Evolutionary conservation across 2,113 vertebrate species (phyloP), one percentile per base, ranked within the genome.

Genomic region (Colinus virginianus): DNA sequence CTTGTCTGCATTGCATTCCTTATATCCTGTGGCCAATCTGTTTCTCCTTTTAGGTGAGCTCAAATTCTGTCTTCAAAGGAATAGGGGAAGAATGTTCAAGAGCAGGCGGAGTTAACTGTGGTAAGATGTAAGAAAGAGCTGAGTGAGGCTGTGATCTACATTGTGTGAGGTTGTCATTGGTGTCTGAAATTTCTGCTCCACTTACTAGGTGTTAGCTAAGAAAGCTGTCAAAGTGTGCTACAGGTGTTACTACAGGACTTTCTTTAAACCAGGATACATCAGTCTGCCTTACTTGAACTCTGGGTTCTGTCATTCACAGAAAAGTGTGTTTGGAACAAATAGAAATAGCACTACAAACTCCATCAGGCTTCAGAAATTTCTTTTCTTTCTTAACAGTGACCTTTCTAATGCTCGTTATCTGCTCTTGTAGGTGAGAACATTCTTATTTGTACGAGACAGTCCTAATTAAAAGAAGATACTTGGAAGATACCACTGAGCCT

Each of bases 181-280:
- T 72, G 34, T 21, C 69, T 88, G 67, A 84, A 95, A 46, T 77
- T 86, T 88, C 77, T 80, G 32, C 85, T 93, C 30, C 61, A 11
- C 42, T 81, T 70, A 79, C 45, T 53, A 87, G 36, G 20, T 91
- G 46, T 71, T 85, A 83, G 64, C 64, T 88, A 86, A 34, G 49
- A 74, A 85, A 85, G 80, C 71, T 88, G 71, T 46, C 66, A 62
- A 61, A 90, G 4, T 40, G 17, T 55, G 32, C 46, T 49, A 49
- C 23, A 69, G 67, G 46, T 51, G n/a, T 69, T 69, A 49, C 23
- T 13, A 49, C 6, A 28, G 23, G 49, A 69, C 17, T 17, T 53
- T 69, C 68, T 90, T 85, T 63, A 79, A 90, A 91, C 7, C 13
- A 40, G 25, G 42, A 62, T 69, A 11, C 2, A 77, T 72, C 38